Evolutionary conservation across 23 tunicate species (phyloP).

Genomic region (Phallusia fumigata): DNA sequence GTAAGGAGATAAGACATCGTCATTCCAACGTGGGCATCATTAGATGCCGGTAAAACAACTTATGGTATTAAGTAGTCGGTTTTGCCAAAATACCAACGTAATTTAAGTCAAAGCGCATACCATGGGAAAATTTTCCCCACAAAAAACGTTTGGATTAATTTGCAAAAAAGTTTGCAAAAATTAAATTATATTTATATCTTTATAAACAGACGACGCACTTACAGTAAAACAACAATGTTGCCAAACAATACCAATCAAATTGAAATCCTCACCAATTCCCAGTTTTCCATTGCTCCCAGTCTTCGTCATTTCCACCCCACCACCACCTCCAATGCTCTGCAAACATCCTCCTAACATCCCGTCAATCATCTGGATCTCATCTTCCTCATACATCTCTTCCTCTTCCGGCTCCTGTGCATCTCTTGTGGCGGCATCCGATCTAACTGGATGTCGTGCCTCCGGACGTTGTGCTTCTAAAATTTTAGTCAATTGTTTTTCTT

Average conservation of each 20-base stretch:
- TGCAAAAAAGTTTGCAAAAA: too few relatives aligned
- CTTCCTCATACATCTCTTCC: conserved; percentile 84
- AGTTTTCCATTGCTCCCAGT: conserved; percentile 40
- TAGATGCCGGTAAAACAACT: too few relatives aligned
- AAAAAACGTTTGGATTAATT: too few relatives aligned
- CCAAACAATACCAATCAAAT: background rate
- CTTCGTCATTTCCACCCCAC: background rate
- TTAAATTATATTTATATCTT: too few relatives aligned
- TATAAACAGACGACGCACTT: too few relatives aligned
- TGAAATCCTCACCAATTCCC: conserved; percentile 26
- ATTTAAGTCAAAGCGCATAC: too few relatives aligned
- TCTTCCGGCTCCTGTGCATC: conserved; percentile 4
- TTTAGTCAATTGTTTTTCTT: background rate
- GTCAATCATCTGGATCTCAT: conserved; percentile 94
- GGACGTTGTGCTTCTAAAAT: background rate
- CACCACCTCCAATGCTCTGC: conserved; percentile 33
- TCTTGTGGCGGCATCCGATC: background rate
- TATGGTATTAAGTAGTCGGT: too few relatives aligned
- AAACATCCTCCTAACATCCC: conserved; percentile 92
- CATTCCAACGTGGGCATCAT: too few relatives aligned
- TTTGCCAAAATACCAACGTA: too few relatives aligned
- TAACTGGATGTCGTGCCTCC: background rate
- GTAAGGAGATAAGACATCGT: too few relatives aligned
- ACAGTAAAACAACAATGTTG: too few relatives aligned
- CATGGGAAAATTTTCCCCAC: too few relatives aligned